These are phyloP conservation scores for Magallana angulata DNA, from an alignment of 1,140 invertebrate genomes.

Conservation along the genomic window DNA sequence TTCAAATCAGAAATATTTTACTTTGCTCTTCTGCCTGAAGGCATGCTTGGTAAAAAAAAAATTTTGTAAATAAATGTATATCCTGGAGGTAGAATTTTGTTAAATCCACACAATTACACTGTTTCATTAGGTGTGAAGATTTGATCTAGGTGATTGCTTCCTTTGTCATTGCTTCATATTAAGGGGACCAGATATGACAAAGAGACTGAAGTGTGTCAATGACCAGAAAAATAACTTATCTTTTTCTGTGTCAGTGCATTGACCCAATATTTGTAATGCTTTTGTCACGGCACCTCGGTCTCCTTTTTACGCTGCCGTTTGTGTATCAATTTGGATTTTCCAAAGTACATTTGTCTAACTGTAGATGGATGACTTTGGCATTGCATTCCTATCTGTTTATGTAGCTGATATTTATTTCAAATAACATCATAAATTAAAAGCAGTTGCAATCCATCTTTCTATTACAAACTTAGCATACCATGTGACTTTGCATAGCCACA, in stretches of 20 bases:
- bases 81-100: too few relatives aligned
- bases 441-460: slow-evolving; percentile 6
- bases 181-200: not conserved
- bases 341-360: not conserved
- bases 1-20: too few relatives aligned
- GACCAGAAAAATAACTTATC: not conserved
- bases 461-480: slow-evolving; percentile 15
- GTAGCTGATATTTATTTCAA: not conserved
- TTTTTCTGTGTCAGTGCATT: slow-evolving; percentile 22
- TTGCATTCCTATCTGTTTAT: not conserved
- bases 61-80: too few relatives aligned
- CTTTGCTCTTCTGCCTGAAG: too few relatives aligned
- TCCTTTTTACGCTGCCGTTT: not conserved
- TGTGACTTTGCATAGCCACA: slow-evolving; percentile 10
- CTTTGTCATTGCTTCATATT: not conserved
- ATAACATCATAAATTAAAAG: slow-evolving; percentile 31
- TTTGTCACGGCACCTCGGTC: not conserved
- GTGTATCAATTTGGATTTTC: not conserved
- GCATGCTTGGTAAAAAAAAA: too few relatives aligned
- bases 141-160: not conserved
- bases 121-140: too few relatives aligned
- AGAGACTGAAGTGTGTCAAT: slow-evolving; percentile 3
- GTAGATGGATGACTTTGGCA: slow-evolving; percentile 15
- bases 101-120: too few relatives aligned
- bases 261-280: not conserved